Conservation (phyloP, 1,140 invertebrate species). For the Pentalonia nigronervosa region DNA sequence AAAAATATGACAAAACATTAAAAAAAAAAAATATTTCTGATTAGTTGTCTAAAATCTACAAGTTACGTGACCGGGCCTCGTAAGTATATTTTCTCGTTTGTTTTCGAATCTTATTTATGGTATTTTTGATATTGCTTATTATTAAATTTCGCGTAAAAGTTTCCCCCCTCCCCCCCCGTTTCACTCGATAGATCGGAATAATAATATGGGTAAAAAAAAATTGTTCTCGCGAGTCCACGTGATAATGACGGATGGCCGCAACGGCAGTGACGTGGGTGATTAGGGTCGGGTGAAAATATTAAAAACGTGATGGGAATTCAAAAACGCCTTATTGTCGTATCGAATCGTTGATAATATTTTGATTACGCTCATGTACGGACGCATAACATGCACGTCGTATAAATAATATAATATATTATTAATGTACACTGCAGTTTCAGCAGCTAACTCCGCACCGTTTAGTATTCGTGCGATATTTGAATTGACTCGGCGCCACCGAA, state of each 20-base stretch:
- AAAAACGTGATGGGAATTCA: constrained; percentile 43
- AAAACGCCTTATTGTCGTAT: not conserved
- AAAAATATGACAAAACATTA: not conserved
- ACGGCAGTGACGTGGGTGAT: not conserved
- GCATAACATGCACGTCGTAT: not conserved
- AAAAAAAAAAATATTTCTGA: not conserved
- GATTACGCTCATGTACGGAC: not conserved
- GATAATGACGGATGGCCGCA: not conserved
- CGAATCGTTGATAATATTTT: constrained; percentile 18
- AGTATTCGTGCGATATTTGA: not conserved
- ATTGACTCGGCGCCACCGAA: not conserved
- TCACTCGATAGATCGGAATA: constrained; percentile 12
- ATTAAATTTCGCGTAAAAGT: constrained; percentile 46
- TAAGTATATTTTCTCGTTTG: not conserved
- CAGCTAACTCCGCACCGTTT: not conserved
- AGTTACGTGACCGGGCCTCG: not conserved
- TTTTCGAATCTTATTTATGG: constrained; percentile 37
- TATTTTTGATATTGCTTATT: constrained; percentile 21
- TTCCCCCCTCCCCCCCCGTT: not conserved
- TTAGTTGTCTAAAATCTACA: constrained; percentile 15
- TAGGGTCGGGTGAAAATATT: constrained; percentile 43
- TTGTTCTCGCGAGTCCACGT: not conserved
- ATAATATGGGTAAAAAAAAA: not conserved
- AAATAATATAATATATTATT: not conserved
- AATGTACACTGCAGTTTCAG: not conserved